These are phyloP conservation scores for Mobula birostris DNA, from an alignment of 2,113 vertebrate genomes.

Conservation along the genomic window DNA sequence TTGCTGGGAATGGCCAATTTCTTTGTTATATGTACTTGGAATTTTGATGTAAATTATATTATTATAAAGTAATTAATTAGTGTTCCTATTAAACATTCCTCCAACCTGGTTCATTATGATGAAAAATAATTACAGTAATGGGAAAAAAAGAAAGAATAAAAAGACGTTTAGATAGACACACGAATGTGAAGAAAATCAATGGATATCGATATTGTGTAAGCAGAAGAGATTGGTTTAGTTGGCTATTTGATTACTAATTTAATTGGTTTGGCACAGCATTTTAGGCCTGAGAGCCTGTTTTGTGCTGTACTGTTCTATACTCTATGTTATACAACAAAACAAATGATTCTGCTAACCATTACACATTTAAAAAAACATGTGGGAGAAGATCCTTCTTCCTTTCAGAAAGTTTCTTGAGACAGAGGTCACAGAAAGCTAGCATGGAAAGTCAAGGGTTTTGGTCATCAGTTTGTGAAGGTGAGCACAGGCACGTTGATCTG, in stretches of 20 bases:
- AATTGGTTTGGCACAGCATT: too few species aligned
- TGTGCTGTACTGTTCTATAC: too few species aligned
- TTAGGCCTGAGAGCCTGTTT: too few species aligned
- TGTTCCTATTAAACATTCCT: neutral
- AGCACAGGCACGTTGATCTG: neutral
- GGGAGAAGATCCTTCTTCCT: neutral
- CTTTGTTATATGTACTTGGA: neutral
- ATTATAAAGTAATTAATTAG: neutral
- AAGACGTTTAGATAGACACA: too few species aligned
- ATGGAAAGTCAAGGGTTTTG: neutral
- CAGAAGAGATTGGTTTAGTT: too few species aligned
- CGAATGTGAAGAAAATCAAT: too few species aligned
- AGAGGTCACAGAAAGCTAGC: too few species aligned
- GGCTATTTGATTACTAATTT: too few species aligned
- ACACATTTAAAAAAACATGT: neutral
- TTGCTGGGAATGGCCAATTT: neutral
- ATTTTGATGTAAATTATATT: neutral
- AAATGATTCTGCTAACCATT: neutral
- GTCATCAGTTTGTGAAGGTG: neutral
- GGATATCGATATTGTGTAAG: too few species aligned
- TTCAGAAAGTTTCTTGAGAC: neutral
- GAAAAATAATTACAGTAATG: neutral
- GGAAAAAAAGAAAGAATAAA: neutral
- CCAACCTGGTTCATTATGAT: neutral
- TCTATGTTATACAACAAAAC: neutral